Conservation (phyloP, 2,113 vertebrate species). For the Coptodon bakossiorum region DNA sequence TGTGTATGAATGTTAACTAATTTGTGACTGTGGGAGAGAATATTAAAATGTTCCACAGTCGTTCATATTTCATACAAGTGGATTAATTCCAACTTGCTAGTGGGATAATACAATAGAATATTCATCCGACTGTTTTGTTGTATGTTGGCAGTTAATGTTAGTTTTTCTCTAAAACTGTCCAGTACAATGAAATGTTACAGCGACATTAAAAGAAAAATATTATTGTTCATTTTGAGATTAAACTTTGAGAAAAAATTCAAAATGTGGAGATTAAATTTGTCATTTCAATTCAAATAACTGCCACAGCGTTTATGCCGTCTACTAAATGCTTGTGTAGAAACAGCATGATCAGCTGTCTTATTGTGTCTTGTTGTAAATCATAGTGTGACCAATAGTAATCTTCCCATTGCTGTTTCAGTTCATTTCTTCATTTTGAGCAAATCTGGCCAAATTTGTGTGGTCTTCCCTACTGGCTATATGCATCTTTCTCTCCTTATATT, state of each 20-base stretch:
- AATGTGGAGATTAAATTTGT: not conserved
- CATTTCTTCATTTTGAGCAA: not conserved
- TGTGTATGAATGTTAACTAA: not conserved
- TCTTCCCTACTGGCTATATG: not conserved
- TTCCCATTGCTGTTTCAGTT: not conserved
- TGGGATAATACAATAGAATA: not conserved
- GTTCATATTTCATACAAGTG: not conserved
- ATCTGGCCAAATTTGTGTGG: not conserved
- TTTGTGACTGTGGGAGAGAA: not conserved
- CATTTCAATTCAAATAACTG: not conserved
- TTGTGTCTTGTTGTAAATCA: not conserved
- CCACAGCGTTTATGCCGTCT: rapidly evolving
- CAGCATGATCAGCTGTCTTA: rapidly evolving
- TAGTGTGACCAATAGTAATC: not conserved
- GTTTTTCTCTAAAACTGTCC: not conserved
- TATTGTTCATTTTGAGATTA: not conserved
- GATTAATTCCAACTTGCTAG: not conserved
- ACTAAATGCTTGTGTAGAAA: not conserved
- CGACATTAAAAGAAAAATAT: not conserved
- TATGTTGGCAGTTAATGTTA: not conserved
- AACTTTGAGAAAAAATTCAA: not conserved
- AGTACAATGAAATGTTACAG: not conserved
- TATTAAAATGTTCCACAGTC: not conserved
- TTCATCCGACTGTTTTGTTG: not conserved
- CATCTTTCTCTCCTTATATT: not conserved